Base-by-base conservation (phyloP, 2,888 invertebrate genomes). In the Catocala nupta region DNA sequence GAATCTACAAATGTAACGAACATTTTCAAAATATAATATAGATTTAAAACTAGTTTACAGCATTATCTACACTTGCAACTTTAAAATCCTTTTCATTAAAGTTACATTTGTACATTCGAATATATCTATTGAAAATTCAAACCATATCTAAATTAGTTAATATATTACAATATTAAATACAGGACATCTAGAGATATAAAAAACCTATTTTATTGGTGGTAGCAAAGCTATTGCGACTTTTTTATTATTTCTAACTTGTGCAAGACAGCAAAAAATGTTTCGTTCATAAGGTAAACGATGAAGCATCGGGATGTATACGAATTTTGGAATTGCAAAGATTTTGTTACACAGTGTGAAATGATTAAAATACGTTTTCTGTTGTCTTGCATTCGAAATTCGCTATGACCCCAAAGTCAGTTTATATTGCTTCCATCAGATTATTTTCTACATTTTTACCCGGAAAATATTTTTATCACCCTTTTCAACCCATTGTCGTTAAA, bases 111-210 rank as follows among this genome's bases (percentile, higher is more conserved):
- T 70, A 69, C 51, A 68, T 75, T 65, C 58, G 55, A 75, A 68
- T 68, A 13, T 57, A 55, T 63, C 51, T 75, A 76, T 65, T 66
- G 62, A 70, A 76, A 70, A 69, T 71, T 71, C 62, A 73, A 68
- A 78, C 72, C 80, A 80, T 80, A 80, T 80, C 80, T 77, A 70
- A 78, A 72, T 77, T 72, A 77, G 70, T 80, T 63, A 75, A 73
- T 73, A 71, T 68, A 76, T 68, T 66, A 63, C 63, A 59, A 62
- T 66, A 67, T 63, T 60, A 67, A 73, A 68, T 66, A 64, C 70
- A 72, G 63, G 68, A 72, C 65, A 63, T 63, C 43, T 72, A 73
- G 75, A 77, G 73, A 59, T 68, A 62, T 71, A 65, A 67, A 70
- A 65, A 58, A 66, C 63, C 63, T 77, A 66, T 68, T 72, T 73